phyloP scores from a whole-genome alignment of 2,888 invertebrate species.

The Cosmia trapezina region DNA sequence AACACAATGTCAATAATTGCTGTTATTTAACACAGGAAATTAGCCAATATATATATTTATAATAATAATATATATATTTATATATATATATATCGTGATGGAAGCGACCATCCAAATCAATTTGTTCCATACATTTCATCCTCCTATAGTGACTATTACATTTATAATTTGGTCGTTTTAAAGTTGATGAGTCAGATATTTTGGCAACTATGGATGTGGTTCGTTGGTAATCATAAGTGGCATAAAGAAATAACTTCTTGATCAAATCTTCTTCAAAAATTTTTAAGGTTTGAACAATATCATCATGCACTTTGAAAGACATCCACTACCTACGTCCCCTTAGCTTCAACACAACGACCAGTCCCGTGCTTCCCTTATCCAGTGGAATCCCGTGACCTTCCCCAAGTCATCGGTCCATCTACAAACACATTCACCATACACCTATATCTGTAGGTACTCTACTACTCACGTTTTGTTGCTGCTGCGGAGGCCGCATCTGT shows the following conservation, averaged over 20 bases:
- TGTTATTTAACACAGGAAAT: slow-evolving; percentile 60
- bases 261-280: too few species aligned
- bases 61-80: too few species aligned
- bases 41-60: slow-evolving; percentile 60
- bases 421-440: too few species aligned
- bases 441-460: too few species aligned
- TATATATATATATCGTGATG: slow-evolving; percentile 53
- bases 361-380: not conserved
- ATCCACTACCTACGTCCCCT: too few species aligned
- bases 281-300: too few species aligned
- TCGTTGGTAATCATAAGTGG: not conserved
- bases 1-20: slow-evolving; percentile 63
- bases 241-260: not conserved
- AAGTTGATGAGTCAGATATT: slow-evolving; percentile 15
- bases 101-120: slow-evolving; percentile 56
- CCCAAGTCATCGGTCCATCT: not conserved
- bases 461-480: slow-evolving; percentile 81
- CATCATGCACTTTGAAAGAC: too few species aligned
- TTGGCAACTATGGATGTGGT: not conserved
- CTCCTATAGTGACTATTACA: slow-evolving; percentile 3
- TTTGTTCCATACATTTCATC: slow-evolving; percentile 38
- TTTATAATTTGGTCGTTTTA: slow-evolving; percentile 21
- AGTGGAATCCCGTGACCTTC: not conserved
- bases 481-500: slow-evolving; percentile 88
- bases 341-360: too few species aligned